These are phyloP conservation scores for Synergus japonicus DNA, from an alignment of 2,888 invertebrate species.

Conservation along the genomic window DNA sequence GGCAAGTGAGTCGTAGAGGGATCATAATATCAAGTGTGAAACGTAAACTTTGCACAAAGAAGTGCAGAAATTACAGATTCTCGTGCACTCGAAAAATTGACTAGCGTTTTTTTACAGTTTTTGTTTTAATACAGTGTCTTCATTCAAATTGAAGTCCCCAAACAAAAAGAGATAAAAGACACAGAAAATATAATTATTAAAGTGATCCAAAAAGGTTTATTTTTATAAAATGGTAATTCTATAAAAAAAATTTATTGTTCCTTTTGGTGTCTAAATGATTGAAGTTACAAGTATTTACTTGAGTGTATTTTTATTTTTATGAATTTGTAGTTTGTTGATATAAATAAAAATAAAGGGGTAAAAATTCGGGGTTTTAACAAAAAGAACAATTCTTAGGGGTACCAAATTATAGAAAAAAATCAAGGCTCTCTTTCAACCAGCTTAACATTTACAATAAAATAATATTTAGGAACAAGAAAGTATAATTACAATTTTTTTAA, in stretches of 20 bases:
- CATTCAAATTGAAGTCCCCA: background rate
- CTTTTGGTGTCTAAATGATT: too few species aligned
- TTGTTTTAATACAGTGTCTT: background rate
- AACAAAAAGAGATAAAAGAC: background rate
- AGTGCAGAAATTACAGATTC: constrained; percentile 53
- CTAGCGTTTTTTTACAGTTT: constrained; percentile 43
- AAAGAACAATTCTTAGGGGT: too few species aligned
- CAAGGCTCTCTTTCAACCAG: too few species aligned
- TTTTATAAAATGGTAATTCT: too few species aligned
- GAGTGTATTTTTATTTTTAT: too few species aligned
- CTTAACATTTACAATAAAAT: background rate
- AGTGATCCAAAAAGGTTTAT: too few species aligned
- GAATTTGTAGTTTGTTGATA: too few species aligned
- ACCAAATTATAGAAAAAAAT: too few species aligned
- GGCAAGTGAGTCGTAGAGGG: constrained; percentile 53
- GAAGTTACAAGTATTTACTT: too few species aligned
- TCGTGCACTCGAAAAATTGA: constrained; percentile 69
- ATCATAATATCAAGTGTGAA: constrained; percentile 47
- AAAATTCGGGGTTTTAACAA: too few species aligned
- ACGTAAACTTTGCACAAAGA: constrained; percentile 38
- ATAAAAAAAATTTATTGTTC: too few species aligned
- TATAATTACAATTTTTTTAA: background rate
- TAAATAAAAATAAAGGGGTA: too few species aligned
- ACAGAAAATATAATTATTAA: background rate
- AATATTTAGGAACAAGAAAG: background rate